Base-by-base conservation (phyloP, 2,888 invertebrate species). In the Ptilodon capucinus region DNA sequence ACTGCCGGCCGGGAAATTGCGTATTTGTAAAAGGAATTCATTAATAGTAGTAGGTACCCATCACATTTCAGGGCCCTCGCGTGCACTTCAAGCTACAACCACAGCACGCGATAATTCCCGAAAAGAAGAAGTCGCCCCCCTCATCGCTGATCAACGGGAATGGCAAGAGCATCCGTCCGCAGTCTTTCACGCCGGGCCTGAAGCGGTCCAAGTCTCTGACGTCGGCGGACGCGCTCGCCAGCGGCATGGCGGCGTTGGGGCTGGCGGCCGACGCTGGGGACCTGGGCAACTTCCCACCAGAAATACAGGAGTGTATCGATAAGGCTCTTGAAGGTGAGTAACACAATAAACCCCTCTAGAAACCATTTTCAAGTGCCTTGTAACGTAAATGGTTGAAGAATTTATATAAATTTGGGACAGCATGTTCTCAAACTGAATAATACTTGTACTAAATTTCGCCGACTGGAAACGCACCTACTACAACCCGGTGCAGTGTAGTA, bases 191-290 rank as follows among this genome's bases (percentile, higher is more conserved):
- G 40, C 81, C 90, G 9, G 85, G 92, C n/a, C 79, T 96, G 53
- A 96, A 97, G 84, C 92, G 97, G 40, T 96, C 96, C 51, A 97
- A 96, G 82, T 96, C 96, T 48, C 82, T 97, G 64, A 95, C 95
- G 8, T 94, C 96, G 0, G 94, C 95, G 0, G 96, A 96, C 72
- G 93, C 94, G 9, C 83, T 94, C 56, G 93, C 94, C 41, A 92
- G 94, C 39, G 93, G 94, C 14, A 92, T 93, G 81, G 94, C 94
- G 25, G 92, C 94, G n/a, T 83, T 94, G 60, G 93, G 93, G 0
- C 81, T 94, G 25, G 94, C 94, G 23, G 94, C 94, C 1, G 95
- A 95, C 57, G 93, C 94, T 2, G 94, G 95, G 0, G 95, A 96
- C 70, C 92, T 97, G 54, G 96, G 95, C 11, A 93, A 92, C 71